Evolutionary conservation across 2,797 vertebrate species (phyloP).

Genomic region (Pseudochromis fuscus): DNA sequence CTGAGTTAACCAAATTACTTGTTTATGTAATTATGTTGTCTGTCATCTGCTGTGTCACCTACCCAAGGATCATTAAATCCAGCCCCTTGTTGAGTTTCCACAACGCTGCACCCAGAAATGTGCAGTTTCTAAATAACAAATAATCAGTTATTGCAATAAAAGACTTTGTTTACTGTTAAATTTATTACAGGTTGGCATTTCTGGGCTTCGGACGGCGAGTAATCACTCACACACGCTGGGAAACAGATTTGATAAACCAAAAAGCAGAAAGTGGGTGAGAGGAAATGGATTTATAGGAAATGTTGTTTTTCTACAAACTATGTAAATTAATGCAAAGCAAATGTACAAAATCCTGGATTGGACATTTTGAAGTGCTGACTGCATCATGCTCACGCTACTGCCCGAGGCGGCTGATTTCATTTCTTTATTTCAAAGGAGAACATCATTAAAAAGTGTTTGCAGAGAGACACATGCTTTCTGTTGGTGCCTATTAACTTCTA

Average conservation of each 20-base stretch:
- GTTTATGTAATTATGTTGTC: conserved; percentile 58
- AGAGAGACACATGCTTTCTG: conserved; percentile 66
- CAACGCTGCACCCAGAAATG: background rate
- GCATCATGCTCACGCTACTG: conserved; percentile 52
- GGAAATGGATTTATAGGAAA: conserved; percentile 43
- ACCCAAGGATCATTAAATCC: conserved; percentile 45
- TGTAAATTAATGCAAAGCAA: conserved; percentile 66
- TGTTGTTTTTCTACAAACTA: conserved; percentile 44
- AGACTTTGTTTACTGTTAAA: conserved; percentile 31
- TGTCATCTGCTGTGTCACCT: conserved; percentile 47
- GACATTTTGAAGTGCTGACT: conserved; percentile 70
- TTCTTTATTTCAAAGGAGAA: conserved; percentile 77
- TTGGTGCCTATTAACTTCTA: conserved; percentile 70
- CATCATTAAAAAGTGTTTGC: conserved; percentile 77
- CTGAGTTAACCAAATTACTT: conserved; percentile 55
- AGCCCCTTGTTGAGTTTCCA: conserved; percentile 38
- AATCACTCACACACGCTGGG: conserved; percentile 18
- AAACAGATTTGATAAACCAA: conserved; percentile 24
- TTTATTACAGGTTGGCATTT: conserved; percentile 29
- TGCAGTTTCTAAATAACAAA: conserved; percentile 32
- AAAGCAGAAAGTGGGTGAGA: conserved; percentile 26
- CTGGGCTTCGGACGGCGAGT: conserved; percentile 14
- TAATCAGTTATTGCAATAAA: conserved; percentile 21
- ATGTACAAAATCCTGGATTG: conserved; percentile 55
- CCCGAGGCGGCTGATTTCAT: conserved; percentile 68